phyloP scores from a whole-genome alignment of 2,113 vertebrate species.

The Xenus cinereus region DNA sequence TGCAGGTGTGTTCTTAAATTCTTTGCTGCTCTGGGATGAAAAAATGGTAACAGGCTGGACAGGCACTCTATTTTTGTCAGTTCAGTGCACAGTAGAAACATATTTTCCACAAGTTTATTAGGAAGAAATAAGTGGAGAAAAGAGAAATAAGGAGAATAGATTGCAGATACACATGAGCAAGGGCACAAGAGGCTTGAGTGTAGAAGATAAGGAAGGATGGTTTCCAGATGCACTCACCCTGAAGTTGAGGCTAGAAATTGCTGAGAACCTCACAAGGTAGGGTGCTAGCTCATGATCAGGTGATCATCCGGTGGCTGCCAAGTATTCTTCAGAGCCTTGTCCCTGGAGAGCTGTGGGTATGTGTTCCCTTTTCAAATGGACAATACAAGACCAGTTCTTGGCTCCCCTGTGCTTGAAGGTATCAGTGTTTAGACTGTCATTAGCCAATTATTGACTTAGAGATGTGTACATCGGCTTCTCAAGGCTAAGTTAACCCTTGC shows the following conservation, averaged over 20 bases:
- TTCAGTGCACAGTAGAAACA: neutral
- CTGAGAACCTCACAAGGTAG: neutral
- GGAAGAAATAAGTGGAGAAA: neutral
- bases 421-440: neutral
- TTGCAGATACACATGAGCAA: neutral
- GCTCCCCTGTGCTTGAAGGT: neutral
- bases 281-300: neutral
- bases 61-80: neutral
- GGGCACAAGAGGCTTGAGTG: neutral
- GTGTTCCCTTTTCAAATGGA: neutral
- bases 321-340: neutral
- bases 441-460: neutral
- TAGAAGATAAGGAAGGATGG: neutral
- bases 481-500: neutral
- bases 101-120: neutral
- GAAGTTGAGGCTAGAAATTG: neutral
- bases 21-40: neutral
- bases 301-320: neutral
- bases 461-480: neutral
- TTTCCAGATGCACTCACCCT: neutral
- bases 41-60: neutral
- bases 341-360: neutral
- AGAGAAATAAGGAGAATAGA: neutral
- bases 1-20: neutral
- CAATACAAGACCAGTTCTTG: neutral